phyloP scores from a whole-genome alignment of 2,797 vertebrate genomes.

The Mareca strepera region DNA sequence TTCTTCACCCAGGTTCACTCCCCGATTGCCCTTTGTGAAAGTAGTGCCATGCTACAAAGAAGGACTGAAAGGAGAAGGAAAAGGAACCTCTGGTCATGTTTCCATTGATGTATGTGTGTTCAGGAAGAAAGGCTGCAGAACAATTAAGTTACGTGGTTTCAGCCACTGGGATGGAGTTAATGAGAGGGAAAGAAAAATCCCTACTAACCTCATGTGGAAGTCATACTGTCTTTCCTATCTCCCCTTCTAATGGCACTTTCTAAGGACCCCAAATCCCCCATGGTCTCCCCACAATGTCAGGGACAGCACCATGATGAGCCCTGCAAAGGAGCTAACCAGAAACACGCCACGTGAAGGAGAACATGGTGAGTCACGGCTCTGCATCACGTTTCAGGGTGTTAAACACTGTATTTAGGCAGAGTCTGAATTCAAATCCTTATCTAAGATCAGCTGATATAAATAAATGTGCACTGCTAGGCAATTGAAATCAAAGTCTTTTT shows the following conservation, averaged over 20 bases:
- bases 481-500: not conserved
- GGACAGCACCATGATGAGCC: not conserved
- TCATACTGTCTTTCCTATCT: not conserved
- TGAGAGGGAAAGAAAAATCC: not conserved
- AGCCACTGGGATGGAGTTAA: not conserved
- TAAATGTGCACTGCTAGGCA: not conserved
- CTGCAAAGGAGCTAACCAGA: fast-evolving
- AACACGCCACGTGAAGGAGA: fast-evolving
- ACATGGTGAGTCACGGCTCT: fast-evolving
- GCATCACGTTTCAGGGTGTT: not conserved
- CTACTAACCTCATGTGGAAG: not conserved
- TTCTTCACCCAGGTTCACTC: not conserved
- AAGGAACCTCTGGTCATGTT: not conserved
- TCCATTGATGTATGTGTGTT: fast-evolving
- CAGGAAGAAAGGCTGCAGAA: not conserved
- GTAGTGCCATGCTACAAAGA: not conserved
- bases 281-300: fast-evolving
- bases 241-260: not conserved
- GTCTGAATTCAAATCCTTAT: not conserved
- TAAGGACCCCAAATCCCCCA: not conserved
- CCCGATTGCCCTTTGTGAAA: not conserved
- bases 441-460: not conserved
- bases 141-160: not conserved
- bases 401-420: fast-evolving
- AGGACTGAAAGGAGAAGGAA: not conserved